A percentile compares a stretch with the other conserved stretches of the same genome.
Evolutionary conservation across 2,113 vertebrate genomes (phyloP).

Genomic region (Coracopsis vasa): DNA sequence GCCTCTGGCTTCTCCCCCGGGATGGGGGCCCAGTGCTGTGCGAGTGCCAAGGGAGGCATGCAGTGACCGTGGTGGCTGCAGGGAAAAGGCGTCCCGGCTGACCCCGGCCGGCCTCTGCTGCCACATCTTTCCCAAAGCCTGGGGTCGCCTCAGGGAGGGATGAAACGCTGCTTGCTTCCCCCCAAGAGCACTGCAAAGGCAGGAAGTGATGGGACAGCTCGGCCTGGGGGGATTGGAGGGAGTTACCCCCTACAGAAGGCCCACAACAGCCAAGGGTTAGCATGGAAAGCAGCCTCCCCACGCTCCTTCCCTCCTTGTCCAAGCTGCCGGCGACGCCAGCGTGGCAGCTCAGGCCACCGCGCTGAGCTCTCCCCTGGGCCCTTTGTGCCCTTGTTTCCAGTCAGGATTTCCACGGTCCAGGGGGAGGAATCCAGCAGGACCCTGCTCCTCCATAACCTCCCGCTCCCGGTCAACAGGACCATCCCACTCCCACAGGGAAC

Average conservation of each 20-base stretch:
- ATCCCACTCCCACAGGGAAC: background rate
- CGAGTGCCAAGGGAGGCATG: background rate
- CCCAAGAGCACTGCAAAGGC: fast-evolving
- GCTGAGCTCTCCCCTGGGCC: fast-evolving
- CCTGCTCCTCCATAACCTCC: fast-evolving
- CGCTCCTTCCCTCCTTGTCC: background rate
- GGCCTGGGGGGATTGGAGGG: background rate
- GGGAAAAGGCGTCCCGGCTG: background rate
- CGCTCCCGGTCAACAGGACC: fast-evolving
- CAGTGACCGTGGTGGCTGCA: fast-evolving
- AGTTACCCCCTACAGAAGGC: background rate
- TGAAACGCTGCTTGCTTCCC: fast-evolving
- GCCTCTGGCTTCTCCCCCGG: background rate
- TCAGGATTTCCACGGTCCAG: fast-evolving
- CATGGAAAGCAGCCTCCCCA: background rate
- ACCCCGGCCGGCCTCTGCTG: background rate
- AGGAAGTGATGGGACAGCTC: background rate
- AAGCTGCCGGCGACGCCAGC: fast-evolving
- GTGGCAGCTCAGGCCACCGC: background rate
- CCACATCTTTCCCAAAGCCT: background rate
- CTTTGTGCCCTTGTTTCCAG: background rate
- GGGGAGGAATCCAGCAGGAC: background rate
- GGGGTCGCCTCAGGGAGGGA: background rate
- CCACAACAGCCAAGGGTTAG: background rate
- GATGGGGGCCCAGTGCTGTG: fast-evolving